phyloP scores from a whole-genome alignment of 2,113 vertebrate species.

The Sinosuthora webbiana region DNA sequence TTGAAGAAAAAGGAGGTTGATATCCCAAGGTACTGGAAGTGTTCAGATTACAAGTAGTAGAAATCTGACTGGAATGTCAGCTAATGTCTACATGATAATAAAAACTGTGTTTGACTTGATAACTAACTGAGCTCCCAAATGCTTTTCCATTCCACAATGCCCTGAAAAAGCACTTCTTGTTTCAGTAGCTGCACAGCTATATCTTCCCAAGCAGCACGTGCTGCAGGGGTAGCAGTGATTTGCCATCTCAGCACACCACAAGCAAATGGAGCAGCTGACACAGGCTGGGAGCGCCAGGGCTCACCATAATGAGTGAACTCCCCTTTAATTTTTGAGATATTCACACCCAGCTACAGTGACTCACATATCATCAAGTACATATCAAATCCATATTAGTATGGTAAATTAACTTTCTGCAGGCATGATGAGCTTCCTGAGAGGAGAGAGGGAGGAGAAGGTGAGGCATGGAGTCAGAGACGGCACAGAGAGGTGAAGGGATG shows the following conservation, averaged over 20 bases:
- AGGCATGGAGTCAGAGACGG: neutral
- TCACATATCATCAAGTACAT: neutral
- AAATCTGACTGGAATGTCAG: conserved; percentile 44
- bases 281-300: accelerated
- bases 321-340: neutral
- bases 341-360: neutral
- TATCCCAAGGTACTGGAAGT: conserved; percentile 14
- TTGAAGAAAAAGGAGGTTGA: conserved; percentile 33
- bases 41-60: neutral
- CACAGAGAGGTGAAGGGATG: accelerated
- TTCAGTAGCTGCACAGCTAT: neutral
- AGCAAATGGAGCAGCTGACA: neutral
- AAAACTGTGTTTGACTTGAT: neutral
- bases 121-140: neutral
- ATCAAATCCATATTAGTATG: neutral
- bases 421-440: neutral
- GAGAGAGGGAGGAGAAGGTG: neutral
- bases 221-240: neutral
- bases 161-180: neutral
- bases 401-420: neutral
- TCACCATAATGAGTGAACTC: neutral
- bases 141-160: neutral
- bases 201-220: neutral
- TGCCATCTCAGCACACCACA: neutral
- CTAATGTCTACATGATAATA: neutral